phyloP scores from a whole-genome alignment of 2,888 invertebrate genomes.

The Hirudinaria manillensis region DNA sequence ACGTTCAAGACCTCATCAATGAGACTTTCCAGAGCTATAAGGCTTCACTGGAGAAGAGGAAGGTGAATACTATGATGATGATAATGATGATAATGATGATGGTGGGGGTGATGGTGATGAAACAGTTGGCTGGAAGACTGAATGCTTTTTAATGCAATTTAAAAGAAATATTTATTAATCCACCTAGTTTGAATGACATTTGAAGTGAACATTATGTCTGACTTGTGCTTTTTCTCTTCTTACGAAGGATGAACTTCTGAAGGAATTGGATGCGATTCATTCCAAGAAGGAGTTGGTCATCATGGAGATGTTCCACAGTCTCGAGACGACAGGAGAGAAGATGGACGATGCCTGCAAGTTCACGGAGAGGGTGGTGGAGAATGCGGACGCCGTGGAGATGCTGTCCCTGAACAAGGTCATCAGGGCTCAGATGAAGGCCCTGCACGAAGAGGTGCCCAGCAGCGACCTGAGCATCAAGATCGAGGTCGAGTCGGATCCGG shows the following conservation, averaged over 20 bases:
- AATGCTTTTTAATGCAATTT: not conserved
- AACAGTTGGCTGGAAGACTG: too few species aligned
- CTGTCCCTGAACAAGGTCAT: conserved; percentile 75
- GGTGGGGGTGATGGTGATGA: too few species aligned
- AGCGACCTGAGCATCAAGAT: conserved; percentile 68
- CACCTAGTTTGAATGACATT: too few species aligned
- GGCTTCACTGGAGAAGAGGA: conserved; percentile 71
- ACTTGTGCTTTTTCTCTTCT: too few species aligned
- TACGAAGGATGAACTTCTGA: conserved; percentile 63
- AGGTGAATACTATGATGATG: conserved; percentile 40
- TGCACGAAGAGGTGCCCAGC: conserved; percentile 75
- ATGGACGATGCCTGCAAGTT: conserved; percentile 82
- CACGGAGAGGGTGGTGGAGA: conserved; percentile 71
- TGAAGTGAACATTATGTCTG: too few species aligned
- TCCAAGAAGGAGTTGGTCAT: conserved; percentile 78
- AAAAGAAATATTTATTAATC: not conserved
- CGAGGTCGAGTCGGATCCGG: conserved; percentile 70
- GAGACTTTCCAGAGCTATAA: conserved; percentile 59
- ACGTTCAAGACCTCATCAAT: conserved; percentile 71
- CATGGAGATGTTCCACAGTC: conserved; percentile 74
- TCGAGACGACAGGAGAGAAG: conserved; percentile 76
- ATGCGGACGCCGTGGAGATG: conserved; percentile 73
- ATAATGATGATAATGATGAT: not conserved
- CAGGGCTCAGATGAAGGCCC: conserved; percentile 68
- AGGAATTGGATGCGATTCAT: conserved; percentile 58